Base-by-base conservation (phyloP, 1,140 invertebrate genomes). In the Panulirus ornatus region DNA sequence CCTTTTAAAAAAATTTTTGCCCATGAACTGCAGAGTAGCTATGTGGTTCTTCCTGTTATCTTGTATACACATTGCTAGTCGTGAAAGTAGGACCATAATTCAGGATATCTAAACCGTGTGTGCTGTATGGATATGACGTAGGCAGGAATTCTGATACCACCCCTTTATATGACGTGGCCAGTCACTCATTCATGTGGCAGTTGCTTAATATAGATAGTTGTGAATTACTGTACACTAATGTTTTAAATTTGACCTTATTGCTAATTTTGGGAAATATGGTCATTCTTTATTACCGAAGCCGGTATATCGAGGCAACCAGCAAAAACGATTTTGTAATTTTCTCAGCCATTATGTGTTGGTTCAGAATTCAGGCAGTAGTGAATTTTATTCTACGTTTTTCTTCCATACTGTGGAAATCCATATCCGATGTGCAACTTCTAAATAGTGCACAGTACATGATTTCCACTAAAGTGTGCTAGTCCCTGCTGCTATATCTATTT, bases 391-490 rank as follows among this genome's bases (percentile, higher is more conserved):
- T 84, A 73, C 66, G 63, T 42, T 70, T 84, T 71, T 84, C 63
- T 84, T 73, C 83, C 83, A 84, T 73, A 27, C 11, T 84, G 82
- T 73, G 83, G 83, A 84, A 73, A 71, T 84, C 38, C 40, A 84
- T 71, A 51, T 73, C n/a, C 58, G 11, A 54, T 47, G 83, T 84
- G 83, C 66, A 42, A 71, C 83, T 73, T 84, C 78, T 44, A 36
- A 70, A 66, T 84, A 73, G 83, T 73, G 54, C 66, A 84, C 70
- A 84, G 73, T 63, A n/a, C 51, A 8, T 78, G 73, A 79, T 78
- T 88, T 78, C 76, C 85, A 88, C 58, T 66, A 51, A 81, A 42
- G 78, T 89, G 87, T 89, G 87, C 87, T 89, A 89, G 87, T 89
- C 87, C 84, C 86, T 54, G 73, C 86, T 88, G 75, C 76, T 82